Evolutionary conservation across 2,113 vertebrate genomes (phyloP).

Genomic region (Sceloporus undulatus): DNA sequence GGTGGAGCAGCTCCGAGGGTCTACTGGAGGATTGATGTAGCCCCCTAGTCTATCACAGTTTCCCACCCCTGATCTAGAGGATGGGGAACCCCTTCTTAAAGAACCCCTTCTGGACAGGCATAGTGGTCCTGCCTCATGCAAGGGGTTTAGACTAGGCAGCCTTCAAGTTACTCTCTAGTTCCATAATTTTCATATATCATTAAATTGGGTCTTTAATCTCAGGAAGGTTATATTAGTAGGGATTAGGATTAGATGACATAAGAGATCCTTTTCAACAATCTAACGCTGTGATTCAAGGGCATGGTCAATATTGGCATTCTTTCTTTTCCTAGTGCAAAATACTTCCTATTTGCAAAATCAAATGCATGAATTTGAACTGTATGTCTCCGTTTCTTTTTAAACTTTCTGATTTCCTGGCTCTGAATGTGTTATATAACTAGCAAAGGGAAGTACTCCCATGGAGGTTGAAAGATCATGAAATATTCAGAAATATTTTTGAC

Average conservation of each 20-base stretch:
- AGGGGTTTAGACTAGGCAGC: background rate
- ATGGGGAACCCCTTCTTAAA: too few relatives aligned
- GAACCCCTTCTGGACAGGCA: background rate
- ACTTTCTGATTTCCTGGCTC: conserved; percentile 58
- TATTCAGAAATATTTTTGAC: conserved; percentile 67
- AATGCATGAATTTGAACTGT: conserved; percentile 62
- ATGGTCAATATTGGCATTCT: conserved; percentile 39
- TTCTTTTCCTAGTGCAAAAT: conserved; percentile 60
- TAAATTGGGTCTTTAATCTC: background rate
- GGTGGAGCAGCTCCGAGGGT: too few relatives aligned
- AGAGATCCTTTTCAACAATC: background rate
- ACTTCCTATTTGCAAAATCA: conserved; percentile 53
- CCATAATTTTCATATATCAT: background rate
- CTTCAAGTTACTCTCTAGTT: background rate
- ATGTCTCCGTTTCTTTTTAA: conserved; percentile 60
- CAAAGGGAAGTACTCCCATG: conserved; percentile 61
- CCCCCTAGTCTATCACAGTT: too few relatives aligned
- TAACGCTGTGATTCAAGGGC: background rate
- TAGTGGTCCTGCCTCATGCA: background rate
- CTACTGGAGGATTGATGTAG: too few relatives aligned
- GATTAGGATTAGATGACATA: too few relatives aligned
- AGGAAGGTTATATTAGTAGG: background rate
- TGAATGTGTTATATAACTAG: conserved; percentile 68
- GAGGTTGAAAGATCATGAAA: conserved; percentile 60
- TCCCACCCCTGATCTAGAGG: too few relatives aligned